These are phyloP conservation scores for Rotaria macrura DNA, from an alignment of 2,888 invertebrate species.

Conservation along the genomic window DNA sequence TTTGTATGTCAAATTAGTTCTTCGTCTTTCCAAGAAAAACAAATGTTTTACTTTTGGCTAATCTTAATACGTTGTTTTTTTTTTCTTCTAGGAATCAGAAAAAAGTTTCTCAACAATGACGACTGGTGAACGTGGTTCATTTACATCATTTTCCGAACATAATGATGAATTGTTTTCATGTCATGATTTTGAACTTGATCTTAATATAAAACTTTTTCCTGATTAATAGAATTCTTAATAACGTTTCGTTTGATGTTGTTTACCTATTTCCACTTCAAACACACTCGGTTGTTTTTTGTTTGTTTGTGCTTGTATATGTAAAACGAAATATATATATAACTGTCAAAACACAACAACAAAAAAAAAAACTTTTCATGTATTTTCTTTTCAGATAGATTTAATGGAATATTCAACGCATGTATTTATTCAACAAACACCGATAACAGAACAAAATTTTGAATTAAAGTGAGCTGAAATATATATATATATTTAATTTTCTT, in stretches of 20 bases:
- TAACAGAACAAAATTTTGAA: conserved; percentile 14
- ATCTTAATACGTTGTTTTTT: background rate
- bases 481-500: background rate
- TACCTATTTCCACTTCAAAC: background rate
- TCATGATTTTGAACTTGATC: conserved; percentile 10
- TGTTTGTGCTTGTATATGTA: conserved; percentile 1
- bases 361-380: background rate
- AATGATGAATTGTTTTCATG: conserved; percentile 6
- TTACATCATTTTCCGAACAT: background rate
- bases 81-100: background rate
- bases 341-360: background rate
- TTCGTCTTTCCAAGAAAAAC: too few species aligned
- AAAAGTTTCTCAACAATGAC: background rate
- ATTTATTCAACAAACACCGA: conserved; percentile 8
- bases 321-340: background rate
- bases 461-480: background rate
- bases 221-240: background rate
- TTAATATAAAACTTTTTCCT: background rate
- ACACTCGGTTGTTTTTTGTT: background rate
- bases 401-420: conserved; percentile 21
- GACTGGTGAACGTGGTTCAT: background rate
- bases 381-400: conserved; percentile 3
- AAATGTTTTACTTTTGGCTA: too few species aligned
- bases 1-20: too few species aligned
- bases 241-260: background rate